Evolutionary conservation across 2,888 invertebrate species (phyloP).

Genomic region (Tiphia femorata): DNA sequence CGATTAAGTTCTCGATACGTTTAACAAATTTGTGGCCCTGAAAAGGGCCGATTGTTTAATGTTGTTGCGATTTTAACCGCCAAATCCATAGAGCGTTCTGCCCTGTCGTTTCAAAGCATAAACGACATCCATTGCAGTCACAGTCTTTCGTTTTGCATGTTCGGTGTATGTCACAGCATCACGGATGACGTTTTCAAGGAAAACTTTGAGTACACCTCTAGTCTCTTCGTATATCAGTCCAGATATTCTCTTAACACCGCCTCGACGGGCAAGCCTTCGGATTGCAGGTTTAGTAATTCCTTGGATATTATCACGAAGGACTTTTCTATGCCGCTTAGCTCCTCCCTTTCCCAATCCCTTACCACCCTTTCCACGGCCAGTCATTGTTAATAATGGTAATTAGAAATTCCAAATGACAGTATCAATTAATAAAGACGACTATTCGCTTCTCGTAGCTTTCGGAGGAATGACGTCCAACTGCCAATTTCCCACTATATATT

Average conservation of each 20-base stretch:
- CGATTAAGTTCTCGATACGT: not conserved
- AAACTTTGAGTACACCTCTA: conserved; percentile 70
- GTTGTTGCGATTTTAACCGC: not conserved
- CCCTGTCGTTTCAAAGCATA: conserved; percentile 8
- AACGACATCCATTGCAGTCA: not conserved
- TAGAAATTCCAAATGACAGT: no score
- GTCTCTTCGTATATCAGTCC: conserved; percentile 77
- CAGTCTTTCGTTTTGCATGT: conserved; percentile 6
- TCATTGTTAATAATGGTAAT: conserved; percentile 27
- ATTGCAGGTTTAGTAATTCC: conserved; percentile 86
- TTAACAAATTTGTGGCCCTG: not conserved
- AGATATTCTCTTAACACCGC: conserved; percentile 71
- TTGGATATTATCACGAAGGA: conserved; percentile 68
- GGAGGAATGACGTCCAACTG: not conserved
- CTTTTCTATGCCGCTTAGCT: conserved; percentile 60
- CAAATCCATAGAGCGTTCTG: conserved; percentile 8
- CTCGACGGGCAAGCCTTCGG: conserved; percentile 77
- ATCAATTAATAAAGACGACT: not conserved
- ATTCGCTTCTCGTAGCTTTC: not conserved
- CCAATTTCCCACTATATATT: not conserved
- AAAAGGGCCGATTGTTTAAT: conserved; percentile 1
- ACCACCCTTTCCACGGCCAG: conserved; percentile 40
- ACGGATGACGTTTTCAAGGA: conserved; percentile 8
- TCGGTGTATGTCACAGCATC: conserved; percentile 6
- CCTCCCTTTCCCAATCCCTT: conserved; percentile 43